Conservation (phyloP, 2,888 invertebrate genomes). For the Hermaeophaga mercurialis region DNA sequence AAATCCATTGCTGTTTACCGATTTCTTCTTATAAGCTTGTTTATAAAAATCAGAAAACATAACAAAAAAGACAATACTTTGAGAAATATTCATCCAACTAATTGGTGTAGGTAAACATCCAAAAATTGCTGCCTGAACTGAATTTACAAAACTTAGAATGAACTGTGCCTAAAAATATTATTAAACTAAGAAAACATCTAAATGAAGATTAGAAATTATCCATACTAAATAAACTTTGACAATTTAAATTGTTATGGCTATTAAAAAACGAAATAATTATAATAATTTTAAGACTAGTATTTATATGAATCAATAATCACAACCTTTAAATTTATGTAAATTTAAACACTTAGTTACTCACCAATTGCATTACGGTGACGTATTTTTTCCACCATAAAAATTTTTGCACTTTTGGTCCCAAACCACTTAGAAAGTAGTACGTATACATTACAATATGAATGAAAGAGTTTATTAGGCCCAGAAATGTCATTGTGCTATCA, state of each 20-base stretch:
- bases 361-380: slow-evolving; percentile 15
- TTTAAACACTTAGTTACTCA: slow-evolving; percentile 6
- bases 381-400: slow-evolving; percentile 25
- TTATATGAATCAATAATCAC: not conserved
- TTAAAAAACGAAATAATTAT: too few relatives aligned
- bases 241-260: too few relatives aligned
- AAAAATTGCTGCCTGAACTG: slow-evolving; percentile 1
- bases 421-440: slow-evolving; percentile 17
- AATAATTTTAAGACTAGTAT: too few relatives aligned
- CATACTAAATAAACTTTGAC: too few relatives aligned
- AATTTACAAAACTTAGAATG: not conserved
- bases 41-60: slow-evolving; percentile 20
- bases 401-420: slow-evolving; percentile 21
- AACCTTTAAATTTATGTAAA: too few relatives aligned
- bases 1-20: not conserved
- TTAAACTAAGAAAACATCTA: too few relatives aligned
- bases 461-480: slow-evolving; percentile 16
- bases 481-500: slow-evolving; percentile 17
- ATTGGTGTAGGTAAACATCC: slow-evolving; percentile 11
- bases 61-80: slow-evolving; percentile 14
- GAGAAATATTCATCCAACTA: slow-evolving; percentile 5
- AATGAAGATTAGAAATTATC: too few relatives aligned
- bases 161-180: slow-evolving; percentile 14
- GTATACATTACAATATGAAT: slow-evolving; percentile 18
- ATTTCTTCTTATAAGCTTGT: slow-evolving; percentile 15